phyloP scores from a whole-genome alignment of 2,888 invertebrate species.

The Boloria selene region DNA sequence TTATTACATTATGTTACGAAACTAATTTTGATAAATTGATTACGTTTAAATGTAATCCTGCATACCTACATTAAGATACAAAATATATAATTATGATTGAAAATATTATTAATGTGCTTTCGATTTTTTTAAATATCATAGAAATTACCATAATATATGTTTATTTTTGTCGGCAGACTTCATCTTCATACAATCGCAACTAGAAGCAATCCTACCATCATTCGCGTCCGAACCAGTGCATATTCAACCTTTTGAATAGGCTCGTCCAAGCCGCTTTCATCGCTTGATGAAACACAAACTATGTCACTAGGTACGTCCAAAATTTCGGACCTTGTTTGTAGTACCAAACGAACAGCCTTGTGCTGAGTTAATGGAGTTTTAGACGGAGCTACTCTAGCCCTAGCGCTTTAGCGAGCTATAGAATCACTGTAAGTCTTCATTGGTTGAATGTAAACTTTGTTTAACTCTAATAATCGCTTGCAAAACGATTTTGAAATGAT shows the following conservation, averaged over 20 bases:
- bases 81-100: too few species aligned
- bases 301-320: constrained; percentile 69
- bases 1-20: too few species aligned
- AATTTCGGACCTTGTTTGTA: constrained; percentile 68
- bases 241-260: constrained; percentile 60
- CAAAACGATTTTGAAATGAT: background rate
- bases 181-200: background rate
- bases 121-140: too few species aligned
- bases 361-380: constrained; percentile 61
- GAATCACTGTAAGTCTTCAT: constrained; percentile 16
- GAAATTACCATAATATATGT: too few species aligned
- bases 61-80: too few species aligned
- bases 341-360: constrained; percentile 63
- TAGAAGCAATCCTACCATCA: constrained; percentile 45
- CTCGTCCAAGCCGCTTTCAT: constrained; percentile 59
- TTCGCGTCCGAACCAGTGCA: constrained; percentile 50
- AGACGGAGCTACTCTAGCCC: constrained; percentile 33
- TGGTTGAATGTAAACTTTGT: constrained; percentile 8
- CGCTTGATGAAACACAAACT: constrained; percentile 78
- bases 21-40: too few species aligned
- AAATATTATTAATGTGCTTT: too few species aligned
- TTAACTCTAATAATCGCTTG: background rate
- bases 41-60: too few species aligned
- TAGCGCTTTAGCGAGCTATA: background rate
- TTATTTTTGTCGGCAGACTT: background rate